Conservation (phyloP, 2,888 invertebrate genomes). For the Epinotia demarniana region DNA sequence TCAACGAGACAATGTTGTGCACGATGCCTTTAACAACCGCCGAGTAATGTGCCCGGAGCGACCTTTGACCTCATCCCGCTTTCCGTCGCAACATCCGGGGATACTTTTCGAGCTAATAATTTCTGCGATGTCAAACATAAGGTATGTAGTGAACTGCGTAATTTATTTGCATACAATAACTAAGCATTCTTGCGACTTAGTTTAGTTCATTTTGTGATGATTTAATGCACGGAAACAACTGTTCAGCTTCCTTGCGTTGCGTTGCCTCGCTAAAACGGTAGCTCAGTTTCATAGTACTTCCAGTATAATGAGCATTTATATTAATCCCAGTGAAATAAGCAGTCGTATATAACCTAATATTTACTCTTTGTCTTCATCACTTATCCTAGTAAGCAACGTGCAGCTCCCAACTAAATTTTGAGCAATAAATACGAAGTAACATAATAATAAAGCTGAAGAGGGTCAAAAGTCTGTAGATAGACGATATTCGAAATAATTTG, state of each 20-base stretch:
- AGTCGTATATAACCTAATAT: too few relatives aligned
- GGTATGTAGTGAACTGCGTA: not conserved
- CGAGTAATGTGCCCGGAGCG: not conserved
- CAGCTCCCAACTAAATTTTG: too few relatives aligned
- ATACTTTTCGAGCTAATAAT: not conserved
- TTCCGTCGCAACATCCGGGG: not conserved
- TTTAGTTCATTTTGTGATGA: not conserved
- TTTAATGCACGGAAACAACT: not conserved
- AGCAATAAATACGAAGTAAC: too few relatives aligned
- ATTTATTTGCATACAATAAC: not conserved
- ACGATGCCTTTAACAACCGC: conserved; percentile 21
- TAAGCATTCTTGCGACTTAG: not conserved
- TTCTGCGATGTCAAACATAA: not conserved
- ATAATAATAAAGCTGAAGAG: too few relatives aligned
- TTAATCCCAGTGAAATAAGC: too few relatives aligned
- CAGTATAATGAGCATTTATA: too few relatives aligned
- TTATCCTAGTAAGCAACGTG: too few relatives aligned
- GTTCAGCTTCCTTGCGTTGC: not conserved
- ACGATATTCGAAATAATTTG: too few relatives aligned
- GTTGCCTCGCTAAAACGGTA: too few relatives aligned
- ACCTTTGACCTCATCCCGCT: conserved; percentile 3
- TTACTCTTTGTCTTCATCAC: too few relatives aligned
- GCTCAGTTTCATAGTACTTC: too few relatives aligned
- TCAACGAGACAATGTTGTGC: conserved; percentile 14
- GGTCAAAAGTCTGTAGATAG: too few relatives aligned